phyloP scores from a whole-genome alignment of 2,888 invertebrate genomes.

The Oxystoma pomonae region DNA sequence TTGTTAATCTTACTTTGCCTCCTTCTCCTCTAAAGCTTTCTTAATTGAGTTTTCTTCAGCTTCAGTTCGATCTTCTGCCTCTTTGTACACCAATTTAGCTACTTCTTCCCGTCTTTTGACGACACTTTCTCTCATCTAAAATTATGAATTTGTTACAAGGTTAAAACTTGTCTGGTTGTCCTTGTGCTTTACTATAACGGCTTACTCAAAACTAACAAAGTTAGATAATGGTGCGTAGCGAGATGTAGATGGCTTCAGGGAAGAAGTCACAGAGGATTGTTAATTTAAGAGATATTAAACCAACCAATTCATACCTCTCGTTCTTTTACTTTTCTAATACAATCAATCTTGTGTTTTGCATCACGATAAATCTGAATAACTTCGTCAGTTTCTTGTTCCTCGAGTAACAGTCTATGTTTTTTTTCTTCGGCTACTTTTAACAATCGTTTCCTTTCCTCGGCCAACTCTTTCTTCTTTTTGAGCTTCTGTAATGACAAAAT shows the following conservation, averaged over 20 bases:
- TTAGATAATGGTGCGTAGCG: no score
- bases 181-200: no score
- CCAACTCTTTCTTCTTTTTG: slow-evolving; percentile 3
- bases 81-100: slow-evolving; percentile 29
- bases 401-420: slow-evolving; percentile 39
- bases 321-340: slow-evolving; percentile 44
- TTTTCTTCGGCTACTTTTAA: slow-evolving; percentile 40
- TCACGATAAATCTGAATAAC: slow-evolving; percentile 48
- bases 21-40: slow-evolving; percentile 51
- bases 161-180: no score
- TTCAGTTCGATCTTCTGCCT: slow-evolving; percentile 27
- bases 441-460: slow-evolving; percentile 7
- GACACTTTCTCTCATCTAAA: slow-evolving; percentile 26
- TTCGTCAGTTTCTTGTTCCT: slow-evolving; percentile 48
- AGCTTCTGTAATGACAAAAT: neutral
- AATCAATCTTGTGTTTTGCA: slow-evolving; percentile 47
- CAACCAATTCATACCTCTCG: slow-evolving; percentile 39
- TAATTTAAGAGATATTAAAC: neutral
- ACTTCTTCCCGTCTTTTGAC: slow-evolving; percentile 26
- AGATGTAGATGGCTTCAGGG: no score
- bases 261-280: no score
- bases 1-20: slow-evolving; percentile 38
- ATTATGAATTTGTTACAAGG: neutral
- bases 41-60: slow-evolving; percentile 43
- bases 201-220: no score